These are phyloP conservation scores for Romanogobio albipinnatus DNA, from an alignment of 2,113 vertebrate genomes.

Conservation along the genomic window DNA sequence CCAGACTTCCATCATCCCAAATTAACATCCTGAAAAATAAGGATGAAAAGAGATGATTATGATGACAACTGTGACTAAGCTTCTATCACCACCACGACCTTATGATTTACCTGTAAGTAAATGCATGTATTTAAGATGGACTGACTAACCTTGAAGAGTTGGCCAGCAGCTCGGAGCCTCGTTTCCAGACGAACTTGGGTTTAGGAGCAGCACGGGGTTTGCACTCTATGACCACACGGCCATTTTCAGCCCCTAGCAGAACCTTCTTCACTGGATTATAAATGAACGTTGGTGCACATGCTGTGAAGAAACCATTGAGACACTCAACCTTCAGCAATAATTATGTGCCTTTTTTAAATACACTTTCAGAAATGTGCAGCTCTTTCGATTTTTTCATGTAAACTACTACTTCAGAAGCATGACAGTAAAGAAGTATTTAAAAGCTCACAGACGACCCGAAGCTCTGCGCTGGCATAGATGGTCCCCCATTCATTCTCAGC, in stretches of 20 bases:
- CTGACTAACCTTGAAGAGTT: conserved; percentile 86
- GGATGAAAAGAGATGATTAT: background rate
- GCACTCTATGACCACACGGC: conserved; percentile 92
- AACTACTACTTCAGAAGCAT: background rate
- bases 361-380: background rate
- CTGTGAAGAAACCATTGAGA: conserved; percentile 67
- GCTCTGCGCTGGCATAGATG: conserved; percentile 95
- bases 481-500: conserved; percentile 91
- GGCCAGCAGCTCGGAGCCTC: conserved; percentile 88
- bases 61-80: background rate
- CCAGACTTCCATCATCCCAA: conserved; percentile 91
- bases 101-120: background rate
- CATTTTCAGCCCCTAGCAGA: conserved; percentile 88
- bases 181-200: conserved; percentile 92
- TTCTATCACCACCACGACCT: background rate
- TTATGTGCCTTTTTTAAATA: background rate
- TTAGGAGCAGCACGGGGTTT: conserved; percentile 93
- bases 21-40: conserved; percentile 80
- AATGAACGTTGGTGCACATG: conserved; percentile 91
- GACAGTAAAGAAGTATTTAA: background rate
- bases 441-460: conserved; percentile 91
- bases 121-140: background rate
- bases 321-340: background rate
- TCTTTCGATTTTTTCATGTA: background rate
- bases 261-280: conserved; percentile 92